These are phyloP conservation scores for Pterophyllum scalare DNA, from an alignment of 2,113 vertebrate species.

Conservation along the genomic window DNA sequence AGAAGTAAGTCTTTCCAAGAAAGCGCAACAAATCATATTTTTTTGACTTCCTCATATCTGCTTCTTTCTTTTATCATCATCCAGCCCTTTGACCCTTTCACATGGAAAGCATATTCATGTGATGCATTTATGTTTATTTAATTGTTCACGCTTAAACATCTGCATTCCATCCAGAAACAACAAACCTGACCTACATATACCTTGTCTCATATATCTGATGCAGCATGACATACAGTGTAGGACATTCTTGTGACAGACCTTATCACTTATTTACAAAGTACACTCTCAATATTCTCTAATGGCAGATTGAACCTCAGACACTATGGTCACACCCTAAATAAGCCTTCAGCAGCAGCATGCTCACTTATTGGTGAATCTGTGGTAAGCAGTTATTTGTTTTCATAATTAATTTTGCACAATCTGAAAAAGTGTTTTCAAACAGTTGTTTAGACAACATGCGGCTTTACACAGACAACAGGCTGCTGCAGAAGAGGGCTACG, in stretches of 20 bases:
- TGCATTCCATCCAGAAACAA: constrained; percentile 31
- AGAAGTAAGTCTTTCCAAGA: background rate
- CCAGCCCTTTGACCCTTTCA: constrained; percentile 35
- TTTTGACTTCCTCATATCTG: background rate
- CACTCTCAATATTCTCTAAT: constrained; percentile 53
- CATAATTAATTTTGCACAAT: constrained; percentile 36
- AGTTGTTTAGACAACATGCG: constrained; percentile 8
- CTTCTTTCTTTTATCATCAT: constrained; percentile 20
- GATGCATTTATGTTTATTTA: constrained; percentile 34
- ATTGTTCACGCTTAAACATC: constrained; percentile 52
- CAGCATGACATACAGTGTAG: constrained; percentile 39
- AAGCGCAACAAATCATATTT: constrained; percentile 4
- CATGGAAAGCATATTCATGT: background rate
- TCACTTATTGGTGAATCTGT: constrained; percentile 29
- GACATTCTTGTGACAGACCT: constrained; percentile 44
- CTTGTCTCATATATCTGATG: constrained; percentile 59
- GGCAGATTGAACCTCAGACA: constrained; percentile 10
- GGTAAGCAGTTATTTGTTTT: background rate
- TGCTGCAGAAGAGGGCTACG: constrained; percentile 25
- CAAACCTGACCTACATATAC: constrained; percentile 57
- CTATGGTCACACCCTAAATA: constrained; percentile 42
- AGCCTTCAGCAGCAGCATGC: constrained; percentile 37
- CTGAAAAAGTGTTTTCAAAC: constrained; percentile 21
- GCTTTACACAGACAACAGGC: constrained; percentile 23
- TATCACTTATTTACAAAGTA: constrained; percentile 75